A percentile compares a stretch with the other conserved stretches of the same genome.
These are phyloP conservation scores for Augiades crinisus DNA, from an alignment of 2,888 invertebrate genomes.

Conservation along the genomic window DNA sequence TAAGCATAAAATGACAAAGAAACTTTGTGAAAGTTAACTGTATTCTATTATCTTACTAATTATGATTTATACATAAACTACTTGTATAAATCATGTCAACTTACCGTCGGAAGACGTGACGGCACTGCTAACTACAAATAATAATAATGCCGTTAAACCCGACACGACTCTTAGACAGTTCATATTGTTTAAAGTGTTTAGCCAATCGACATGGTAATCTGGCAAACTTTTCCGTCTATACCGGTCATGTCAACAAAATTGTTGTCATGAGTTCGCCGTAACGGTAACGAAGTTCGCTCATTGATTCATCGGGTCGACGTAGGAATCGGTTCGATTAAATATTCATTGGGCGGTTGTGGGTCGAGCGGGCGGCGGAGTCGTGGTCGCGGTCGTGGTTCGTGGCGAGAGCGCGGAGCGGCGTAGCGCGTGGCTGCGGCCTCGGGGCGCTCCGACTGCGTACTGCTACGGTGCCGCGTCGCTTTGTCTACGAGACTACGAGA, in stretches of 20 bases:
- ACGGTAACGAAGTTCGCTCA: constrained; percentile 57
- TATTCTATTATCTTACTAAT: not conserved
- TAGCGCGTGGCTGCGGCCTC: constrained; percentile 47
- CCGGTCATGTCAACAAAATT: constrained; percentile 54
- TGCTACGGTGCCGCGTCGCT: constrained; percentile 42
- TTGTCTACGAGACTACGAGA: constrained; percentile 47
- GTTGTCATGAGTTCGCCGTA: constrained; percentile 55
- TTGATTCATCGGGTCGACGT: constrained; percentile 58
- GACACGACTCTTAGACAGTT: constrained; percentile 53
- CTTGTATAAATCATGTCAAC: constrained; percentile 35
- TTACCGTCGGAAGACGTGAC: constrained; percentile 67
- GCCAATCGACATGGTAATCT: constrained; percentile 59
- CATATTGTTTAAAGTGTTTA: constrained; percentile 65
- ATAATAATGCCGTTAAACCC: constrained; percentile 53
- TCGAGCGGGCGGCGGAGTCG: constrained; percentile 49
- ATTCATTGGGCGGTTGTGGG: constrained; percentile 59
- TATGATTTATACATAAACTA: not conserved
- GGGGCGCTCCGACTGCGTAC: constrained; percentile 56
- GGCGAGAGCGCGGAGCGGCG: constrained; percentile 43
- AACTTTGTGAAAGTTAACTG: constrained; percentile 4
- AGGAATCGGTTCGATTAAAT: constrained; percentile 67
- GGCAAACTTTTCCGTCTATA: constrained; percentile 57
- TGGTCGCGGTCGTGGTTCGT: constrained; percentile 40
- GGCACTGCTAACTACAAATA: constrained; percentile 54
- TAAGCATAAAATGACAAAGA: not conserved